Percentiles rank a stretch among this genome's conserved stretches.
Conservation (phyloP, 2,888 invertebrate genomes). For the Agonopterix arenella region DNA sequence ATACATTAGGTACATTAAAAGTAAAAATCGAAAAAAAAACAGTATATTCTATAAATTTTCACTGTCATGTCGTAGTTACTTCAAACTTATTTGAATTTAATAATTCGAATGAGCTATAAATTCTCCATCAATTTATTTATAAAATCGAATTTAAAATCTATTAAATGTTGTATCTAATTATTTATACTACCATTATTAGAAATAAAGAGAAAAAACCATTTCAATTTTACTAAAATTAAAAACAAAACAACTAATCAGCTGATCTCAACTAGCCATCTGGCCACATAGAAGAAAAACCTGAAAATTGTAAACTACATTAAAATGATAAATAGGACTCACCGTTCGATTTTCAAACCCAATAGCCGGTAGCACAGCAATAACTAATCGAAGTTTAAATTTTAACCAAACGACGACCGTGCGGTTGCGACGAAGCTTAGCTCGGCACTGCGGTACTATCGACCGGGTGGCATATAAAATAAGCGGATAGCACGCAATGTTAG, state of each 20-base stretch:
- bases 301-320: too few species aligned
- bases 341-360: slow-evolving; percentile 23
- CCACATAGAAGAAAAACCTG: neutral
- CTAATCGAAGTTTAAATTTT: slow-evolving; percentile 5
- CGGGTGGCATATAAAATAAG: slow-evolving; percentile 43
- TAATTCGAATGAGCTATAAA: too few species aligned
- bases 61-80: too few species aligned
- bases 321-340: slow-evolving; percentile 21
- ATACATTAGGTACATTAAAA: too few species aligned
- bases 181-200: too few species aligned
- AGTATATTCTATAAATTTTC: too few species aligned
- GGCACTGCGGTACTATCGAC: slow-evolving; percentile 71
- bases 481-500: slow-evolving; percentile 56
- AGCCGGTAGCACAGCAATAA: slow-evolving; percentile 22
- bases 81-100: too few species aligned
- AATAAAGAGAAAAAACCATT: too few species aligned
- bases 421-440: slow-evolving; percentile 30
- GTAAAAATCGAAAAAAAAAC: too few species aligned
- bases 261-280: neutral
- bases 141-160: too few species aligned
- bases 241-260: neutral
- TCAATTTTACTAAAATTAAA: neutral
- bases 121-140: too few species aligned
- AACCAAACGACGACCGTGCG: slow-evolving; percentile 29
- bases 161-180: too few species aligned